A percentile compares a stretch with the other conserved stretches of the same genome.
phyloP scores from a whole-genome alignment of 2,113 vertebrate genomes.

The Chamaetylas fuelleborni region DNA sequence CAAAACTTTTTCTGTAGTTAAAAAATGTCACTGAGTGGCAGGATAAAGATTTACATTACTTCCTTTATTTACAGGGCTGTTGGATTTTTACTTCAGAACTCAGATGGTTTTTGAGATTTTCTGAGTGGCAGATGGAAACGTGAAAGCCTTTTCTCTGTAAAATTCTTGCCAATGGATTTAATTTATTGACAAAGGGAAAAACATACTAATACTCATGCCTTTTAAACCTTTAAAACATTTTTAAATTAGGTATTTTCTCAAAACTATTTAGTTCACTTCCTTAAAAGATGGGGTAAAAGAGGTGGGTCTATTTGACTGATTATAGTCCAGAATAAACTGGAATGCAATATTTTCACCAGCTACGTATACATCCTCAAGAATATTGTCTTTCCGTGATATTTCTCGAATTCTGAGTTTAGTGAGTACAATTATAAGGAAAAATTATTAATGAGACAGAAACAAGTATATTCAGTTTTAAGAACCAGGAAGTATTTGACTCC shows the following conservation, averaged over 20 bases:
- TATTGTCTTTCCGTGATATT: background rate
- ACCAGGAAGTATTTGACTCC: background rate
- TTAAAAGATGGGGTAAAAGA: background rate
- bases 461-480: background rate
- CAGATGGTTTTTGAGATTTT: background rate
- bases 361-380: background rate
- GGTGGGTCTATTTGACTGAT: background rate
- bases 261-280: background rate
- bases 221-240: background rate
- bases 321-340: background rate
- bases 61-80: background rate
- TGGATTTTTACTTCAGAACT: background rate
- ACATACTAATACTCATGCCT: accelerated
- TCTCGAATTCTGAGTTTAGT: background rate
- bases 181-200: background rate
- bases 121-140: background rate
- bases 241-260: background rate
- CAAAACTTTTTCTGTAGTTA: background rate
- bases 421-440: background rate
- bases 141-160: background rate
- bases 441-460: background rate
- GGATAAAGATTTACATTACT: background rate
- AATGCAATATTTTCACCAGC: background rate
- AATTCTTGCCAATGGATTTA: background rate
- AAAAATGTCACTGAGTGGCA: background rate